Evolutionary conservation across 2,888 invertebrate species (phyloP), one percentile per base, ranked within the genome.

Genomic region (Lycocerus yunnanus): DNA sequence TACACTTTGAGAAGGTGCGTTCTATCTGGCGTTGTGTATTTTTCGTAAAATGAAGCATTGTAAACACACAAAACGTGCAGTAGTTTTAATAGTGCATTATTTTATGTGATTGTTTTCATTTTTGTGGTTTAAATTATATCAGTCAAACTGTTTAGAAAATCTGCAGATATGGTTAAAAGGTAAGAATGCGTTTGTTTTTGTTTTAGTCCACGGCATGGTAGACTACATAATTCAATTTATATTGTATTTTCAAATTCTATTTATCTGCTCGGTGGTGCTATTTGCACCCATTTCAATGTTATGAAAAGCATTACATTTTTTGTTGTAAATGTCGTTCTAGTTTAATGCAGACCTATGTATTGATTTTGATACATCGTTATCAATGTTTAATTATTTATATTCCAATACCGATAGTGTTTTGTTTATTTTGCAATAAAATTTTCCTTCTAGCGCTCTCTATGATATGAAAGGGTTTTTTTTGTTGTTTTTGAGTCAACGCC

Each of bases 151-250:
- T 85, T 84, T 83, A 86, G 84, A 82, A 86, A 85, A 85, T 86
- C 86, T 83, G 82, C 86, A 84, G 86, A 86, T 81, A 87, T 87
- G 87, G 87, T 87, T 77, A 87, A 87, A 85, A 86, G 87, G 87
- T 87, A 79, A 79, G 85, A 83, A 68, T 15, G 68, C 27, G 20
- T 10, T 21, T 65, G 21, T 63, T 63, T 69, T 24, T 61, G 65
- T 71, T 20, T 71, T 66, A 18, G 20, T 66, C 3, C 15, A 63
- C 61, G 14, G 15, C 18, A 58, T 60, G 13, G 18, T 68, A 60
- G 15, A 21, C 15, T n/a, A 20, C 21, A 15, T 18, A 14, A n/a
- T 43, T 43, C 11, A 43, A 43, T 43, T 43, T 24, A 27, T 27
- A 27, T 0, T 27, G 13, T 27, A 3, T 43, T 13, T 43, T n/a